phyloP scores from a whole-genome alignment of 1,140 invertebrate genomes.

The Tribolium madens region DNA sequence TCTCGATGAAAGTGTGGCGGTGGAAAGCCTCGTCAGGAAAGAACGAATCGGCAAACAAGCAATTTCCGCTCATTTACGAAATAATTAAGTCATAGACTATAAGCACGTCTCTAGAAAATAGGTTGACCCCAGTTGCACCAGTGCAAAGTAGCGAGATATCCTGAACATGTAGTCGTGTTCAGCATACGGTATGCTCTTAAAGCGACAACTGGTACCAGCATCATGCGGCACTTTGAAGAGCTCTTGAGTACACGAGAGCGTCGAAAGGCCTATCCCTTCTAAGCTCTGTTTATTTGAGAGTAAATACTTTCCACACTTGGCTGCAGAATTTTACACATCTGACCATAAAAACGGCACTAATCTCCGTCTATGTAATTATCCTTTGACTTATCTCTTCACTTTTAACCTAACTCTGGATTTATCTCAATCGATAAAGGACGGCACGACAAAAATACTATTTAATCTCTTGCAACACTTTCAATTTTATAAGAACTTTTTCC shows the following conservation, averaged over 20 bases:
- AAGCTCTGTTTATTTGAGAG: conserved; percentile 44
- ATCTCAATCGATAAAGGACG: too few relatives aligned
- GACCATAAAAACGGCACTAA: conserved; percentile 9
- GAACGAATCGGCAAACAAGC: conserved; percentile 5
- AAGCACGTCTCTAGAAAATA: neutral
- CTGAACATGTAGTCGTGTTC: conserved; percentile 32
- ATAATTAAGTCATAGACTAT: conserved; percentile 15
- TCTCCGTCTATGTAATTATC: neutral
- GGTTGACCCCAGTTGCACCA: conserved; percentile 11
- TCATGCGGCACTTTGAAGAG: conserved; percentile 43
- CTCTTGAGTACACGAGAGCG: conserved; percentile 34
- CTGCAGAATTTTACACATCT: conserved; percentile 34
- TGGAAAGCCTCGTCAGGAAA: too few relatives aligned
- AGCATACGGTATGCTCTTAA: conserved; percentile 40
- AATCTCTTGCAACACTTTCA: neutral
- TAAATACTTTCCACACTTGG: conserved; percentile 39
- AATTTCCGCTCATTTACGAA: neutral
- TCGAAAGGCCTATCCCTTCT: conserved; percentile 12
- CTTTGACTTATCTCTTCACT: neutral
- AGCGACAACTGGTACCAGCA: conserved; percentile 42
- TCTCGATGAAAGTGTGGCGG: too few relatives aligned
- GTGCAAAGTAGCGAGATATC: conserved; percentile 22
- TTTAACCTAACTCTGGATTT: neutral
- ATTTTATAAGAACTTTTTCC: neutral
- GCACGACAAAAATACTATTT: neutral